Evolutionary conservation across 1,140 invertebrate genomes (phyloP).

Genomic region (Neotoxoptera formosana): DNA sequence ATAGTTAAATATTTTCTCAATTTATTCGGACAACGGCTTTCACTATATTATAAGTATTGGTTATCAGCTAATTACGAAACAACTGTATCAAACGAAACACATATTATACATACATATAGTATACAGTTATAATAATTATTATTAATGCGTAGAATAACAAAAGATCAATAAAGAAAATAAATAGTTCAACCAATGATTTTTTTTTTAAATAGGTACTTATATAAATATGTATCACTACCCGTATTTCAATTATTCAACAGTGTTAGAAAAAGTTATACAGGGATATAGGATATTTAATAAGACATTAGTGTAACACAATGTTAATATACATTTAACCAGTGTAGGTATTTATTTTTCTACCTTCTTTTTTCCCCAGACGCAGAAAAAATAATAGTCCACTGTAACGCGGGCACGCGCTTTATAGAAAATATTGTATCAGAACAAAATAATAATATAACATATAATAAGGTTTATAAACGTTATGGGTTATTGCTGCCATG

Average conservation of each 20-base stretch:
- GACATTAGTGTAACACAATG: neutral
- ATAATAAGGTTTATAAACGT: neutral
- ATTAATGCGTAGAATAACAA: neutral
- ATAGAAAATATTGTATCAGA: neutral
- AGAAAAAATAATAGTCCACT: neutral
- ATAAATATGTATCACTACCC: neutral
- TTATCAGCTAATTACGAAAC: neutral
- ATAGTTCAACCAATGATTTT: neutral
- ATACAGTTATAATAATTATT: neutral
- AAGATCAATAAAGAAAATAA: neutral
- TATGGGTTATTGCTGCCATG: neutral
- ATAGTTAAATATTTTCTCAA: neutral
- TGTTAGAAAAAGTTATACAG: neutral
- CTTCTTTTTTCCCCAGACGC: neutral
- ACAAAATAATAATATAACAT: conserved; percentile 1
- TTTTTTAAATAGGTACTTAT: neutral
- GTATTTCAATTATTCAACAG: neutral
- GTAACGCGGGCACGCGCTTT: neutral
- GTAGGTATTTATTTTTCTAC: neutral
- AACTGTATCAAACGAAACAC: neutral
- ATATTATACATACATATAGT: neutral
- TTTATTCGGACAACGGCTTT: neutral
- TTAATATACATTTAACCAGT: neutral
- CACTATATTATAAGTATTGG: neutral
- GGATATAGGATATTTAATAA: neutral